phyloP scores from a whole-genome alignment of 2,113 vertebrate genomes.

The Cyphomyrus discorhynchus region DNA sequence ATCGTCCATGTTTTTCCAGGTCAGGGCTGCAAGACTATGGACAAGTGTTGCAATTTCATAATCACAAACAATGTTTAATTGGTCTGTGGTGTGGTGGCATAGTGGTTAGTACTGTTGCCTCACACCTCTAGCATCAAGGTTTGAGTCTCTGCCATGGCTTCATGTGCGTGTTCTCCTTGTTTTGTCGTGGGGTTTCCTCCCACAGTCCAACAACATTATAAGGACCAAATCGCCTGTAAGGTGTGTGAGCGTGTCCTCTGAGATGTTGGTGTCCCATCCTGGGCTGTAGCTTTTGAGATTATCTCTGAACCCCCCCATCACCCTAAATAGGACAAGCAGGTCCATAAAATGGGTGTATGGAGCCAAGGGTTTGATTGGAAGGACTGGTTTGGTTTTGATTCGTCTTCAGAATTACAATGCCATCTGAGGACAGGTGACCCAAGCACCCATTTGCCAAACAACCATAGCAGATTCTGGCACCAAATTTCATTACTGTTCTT shows the following conservation, averaged over 20 bases:
- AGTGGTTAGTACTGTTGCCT: not conserved
- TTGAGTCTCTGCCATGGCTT: not conserved
- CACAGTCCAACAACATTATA: not conserved
- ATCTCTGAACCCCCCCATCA: not conserved
- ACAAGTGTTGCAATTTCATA: not conserved
- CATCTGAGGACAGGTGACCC: not conserved
- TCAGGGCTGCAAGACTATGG: conserved; percentile 26
- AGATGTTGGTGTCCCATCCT: not conserved
- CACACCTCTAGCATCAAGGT: not conserved
- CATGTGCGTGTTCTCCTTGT: not conserved
- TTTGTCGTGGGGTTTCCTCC: not conserved
- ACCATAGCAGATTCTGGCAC: not conserved
- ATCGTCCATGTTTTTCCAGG: conserved; percentile 47
- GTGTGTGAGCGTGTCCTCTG: not conserved
- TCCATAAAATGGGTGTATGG: not conserved
- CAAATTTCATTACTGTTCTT: conserved; percentile 38
- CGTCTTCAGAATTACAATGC: not conserved
- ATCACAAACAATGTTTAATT: not conserved
- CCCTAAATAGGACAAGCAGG: not conserved
- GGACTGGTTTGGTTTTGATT: not conserved
- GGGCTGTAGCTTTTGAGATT: not conserved
- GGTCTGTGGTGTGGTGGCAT: not conserved
- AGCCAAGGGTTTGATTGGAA: not conserved
- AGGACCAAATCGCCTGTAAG: not conserved
- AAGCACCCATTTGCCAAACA: not conserved